Evolutionary conservation across 2,888 invertebrate genomes (phyloP), one percentile per base, ranked within the genome.

Genomic region (Ochropacha duplaris): DNA sequence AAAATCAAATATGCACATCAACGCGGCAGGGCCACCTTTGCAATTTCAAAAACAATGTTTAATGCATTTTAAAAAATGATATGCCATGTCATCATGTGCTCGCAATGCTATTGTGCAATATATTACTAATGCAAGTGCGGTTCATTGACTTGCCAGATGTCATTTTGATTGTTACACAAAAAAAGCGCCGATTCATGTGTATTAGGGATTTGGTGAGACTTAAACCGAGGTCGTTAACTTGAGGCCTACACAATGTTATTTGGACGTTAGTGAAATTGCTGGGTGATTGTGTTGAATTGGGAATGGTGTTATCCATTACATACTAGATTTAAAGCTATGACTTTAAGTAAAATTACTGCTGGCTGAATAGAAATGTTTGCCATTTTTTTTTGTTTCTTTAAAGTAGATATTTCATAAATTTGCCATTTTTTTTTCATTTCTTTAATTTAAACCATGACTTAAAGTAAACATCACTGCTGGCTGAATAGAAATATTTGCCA

Each of bases 81-180:
- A 22, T 57, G 61, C 61, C 59, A 64, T 55, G 16, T 22, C 22
- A 26, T 56, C 54, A 14, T 2, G 36, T n/a, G 50, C 26, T 60
- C 51, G 55, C 54, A 61, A 58, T 55, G 58, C 60, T 54, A 61
- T 64, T 64, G 64, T 64, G 64, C 61, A 64, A 61, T 56, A 49
- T 49, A 50, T 51, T 51, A n/a, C 26, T 28, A 51, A 51, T 51
- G 50, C 50, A 51, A 16, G 36, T 36, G n/a, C 36, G 50, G 44
- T 51, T 51, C 50, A 28, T 26, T 28, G 50, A 51, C 50, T 19
- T 19, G 16, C 16, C 26, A 28, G n/a, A 51, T 28, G 50, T 26
- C 50, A 51, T 51, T 51, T 28, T 51, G 50, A 8, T 28, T 44
- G 44, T 44, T 44, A 44, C 44, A 44, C 44, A 26, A 26, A 51